A percentile compares a stretch with the other conserved stretches of the same genome.
phyloP scores from a whole-genome alignment of 2,113 vertebrate species.

The Pituophis catenifer region DNA sequence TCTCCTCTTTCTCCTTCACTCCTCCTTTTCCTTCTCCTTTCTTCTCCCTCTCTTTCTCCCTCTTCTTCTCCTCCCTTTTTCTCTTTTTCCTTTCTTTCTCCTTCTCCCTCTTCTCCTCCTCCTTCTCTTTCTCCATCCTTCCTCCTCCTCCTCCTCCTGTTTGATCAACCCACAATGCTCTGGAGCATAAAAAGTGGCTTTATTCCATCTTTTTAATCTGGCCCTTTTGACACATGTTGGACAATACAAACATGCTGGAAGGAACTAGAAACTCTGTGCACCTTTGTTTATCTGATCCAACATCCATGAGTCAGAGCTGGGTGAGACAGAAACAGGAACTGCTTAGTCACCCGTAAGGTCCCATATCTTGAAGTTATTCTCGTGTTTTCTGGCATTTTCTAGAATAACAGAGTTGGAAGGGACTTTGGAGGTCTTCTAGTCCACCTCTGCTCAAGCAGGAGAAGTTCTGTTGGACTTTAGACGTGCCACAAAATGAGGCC shows the following conservation, averaged over 20 bases:
- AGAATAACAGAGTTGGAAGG: background rate
- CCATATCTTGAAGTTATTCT: background rate
- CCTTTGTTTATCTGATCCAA: background rate
- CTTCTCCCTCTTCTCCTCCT: too few relatives aligned
- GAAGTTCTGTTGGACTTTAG: background rate
- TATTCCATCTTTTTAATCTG: background rate
- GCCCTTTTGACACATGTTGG: background rate
- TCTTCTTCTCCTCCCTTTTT: too few relatives aligned
- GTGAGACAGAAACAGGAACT: accelerated
- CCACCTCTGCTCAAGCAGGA: too few relatives aligned
- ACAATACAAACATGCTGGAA: background rate
- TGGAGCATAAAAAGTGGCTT: background rate
- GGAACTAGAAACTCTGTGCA: too few relatives aligned
- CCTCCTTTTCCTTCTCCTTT: too few relatives aligned
- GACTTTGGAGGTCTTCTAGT: too few relatives aligned
- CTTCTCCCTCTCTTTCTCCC: background rate
- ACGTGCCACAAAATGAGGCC: background rate
- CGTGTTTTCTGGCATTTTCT: background rate
- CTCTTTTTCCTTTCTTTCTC: too few relatives aligned
- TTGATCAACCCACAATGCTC: background rate
- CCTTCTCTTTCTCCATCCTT: background rate
- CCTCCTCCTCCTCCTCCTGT: background rate
- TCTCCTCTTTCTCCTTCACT: too few relatives aligned
- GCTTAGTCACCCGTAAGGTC: background rate
- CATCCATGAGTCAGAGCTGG: background rate